Evolutionary conservation across 2,113 vertebrate species (phyloP).

Genomic region (Muscicapa adusta): DNA sequence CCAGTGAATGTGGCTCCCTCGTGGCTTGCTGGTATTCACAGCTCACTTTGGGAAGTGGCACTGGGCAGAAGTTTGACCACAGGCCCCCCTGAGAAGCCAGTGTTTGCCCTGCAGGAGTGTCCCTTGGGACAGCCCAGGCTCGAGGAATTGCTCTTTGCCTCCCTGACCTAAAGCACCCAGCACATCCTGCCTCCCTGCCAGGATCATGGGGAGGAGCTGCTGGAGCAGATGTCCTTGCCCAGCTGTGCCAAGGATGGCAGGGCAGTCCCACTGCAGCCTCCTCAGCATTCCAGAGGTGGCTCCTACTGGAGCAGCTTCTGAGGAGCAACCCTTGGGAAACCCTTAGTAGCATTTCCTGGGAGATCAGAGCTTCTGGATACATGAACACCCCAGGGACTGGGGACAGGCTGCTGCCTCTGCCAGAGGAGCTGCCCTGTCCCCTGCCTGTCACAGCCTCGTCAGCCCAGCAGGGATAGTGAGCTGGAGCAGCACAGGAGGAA

Average conservation of each 20-base stretch:
- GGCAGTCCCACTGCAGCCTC: background rate
- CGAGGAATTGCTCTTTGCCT: background rate
- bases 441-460: background rate
- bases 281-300: background rate
- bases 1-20: background rate
- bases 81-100: background rate
- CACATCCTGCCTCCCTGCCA: accelerated
- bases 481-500: background rate
- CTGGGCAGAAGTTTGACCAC: background rate
- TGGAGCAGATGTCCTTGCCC: background rate
- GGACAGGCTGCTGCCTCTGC: background rate
- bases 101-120: background rate
- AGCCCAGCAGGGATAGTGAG: background rate
- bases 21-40: background rate
- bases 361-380: background rate
- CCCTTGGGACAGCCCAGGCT: background rate
- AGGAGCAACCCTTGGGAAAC: background rate
- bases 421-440: background rate
- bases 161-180: background rate
- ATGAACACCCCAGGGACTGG: accelerated
- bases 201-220: background rate
- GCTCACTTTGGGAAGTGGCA: background rate
- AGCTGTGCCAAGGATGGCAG: background rate
- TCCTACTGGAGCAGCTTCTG: background rate
- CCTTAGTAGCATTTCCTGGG: accelerated